A percentile compares a stretch with the other conserved stretches of the same genome.
Evolutionary conservation across 2,797 vertebrate species (phyloP).

Genomic region (Alfaro cultratus): DNA sequence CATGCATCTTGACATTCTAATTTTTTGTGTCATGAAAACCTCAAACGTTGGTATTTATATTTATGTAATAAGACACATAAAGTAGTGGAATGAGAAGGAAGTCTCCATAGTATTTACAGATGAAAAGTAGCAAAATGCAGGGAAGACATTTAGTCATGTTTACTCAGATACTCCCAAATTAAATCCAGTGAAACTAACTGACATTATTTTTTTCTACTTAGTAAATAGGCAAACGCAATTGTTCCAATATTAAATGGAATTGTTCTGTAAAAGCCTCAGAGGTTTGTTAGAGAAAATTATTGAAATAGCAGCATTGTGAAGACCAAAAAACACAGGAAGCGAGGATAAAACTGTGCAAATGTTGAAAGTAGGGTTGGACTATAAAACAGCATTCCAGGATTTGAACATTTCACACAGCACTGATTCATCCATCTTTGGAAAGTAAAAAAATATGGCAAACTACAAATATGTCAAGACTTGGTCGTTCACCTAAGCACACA

Average conservation of each 20-base stretch:
- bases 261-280: neutral
- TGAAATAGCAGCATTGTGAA: neutral
- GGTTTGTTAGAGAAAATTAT: neutral
- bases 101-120: neutral
- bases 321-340: neutral
- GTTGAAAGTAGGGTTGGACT: neutral
- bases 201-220: neutral
- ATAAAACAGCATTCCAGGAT: neutral
- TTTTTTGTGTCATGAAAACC: neutral
- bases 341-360: neutral
- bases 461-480: neutral
- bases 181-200: neutral
- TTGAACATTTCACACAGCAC: neutral
- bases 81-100: neutral
- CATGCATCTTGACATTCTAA: neutral
- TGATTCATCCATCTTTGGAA: neutral
- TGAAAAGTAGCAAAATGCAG: neutral
- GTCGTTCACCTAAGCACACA: neutral
- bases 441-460: neutral
- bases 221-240: neutral
- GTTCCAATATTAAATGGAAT: neutral
- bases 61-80: neutral
- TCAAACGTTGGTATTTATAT: neutral
- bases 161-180: neutral
- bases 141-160: neutral